Conservation (phyloP, 2,888 invertebrate species). For the Athalia rosae region DNA sequence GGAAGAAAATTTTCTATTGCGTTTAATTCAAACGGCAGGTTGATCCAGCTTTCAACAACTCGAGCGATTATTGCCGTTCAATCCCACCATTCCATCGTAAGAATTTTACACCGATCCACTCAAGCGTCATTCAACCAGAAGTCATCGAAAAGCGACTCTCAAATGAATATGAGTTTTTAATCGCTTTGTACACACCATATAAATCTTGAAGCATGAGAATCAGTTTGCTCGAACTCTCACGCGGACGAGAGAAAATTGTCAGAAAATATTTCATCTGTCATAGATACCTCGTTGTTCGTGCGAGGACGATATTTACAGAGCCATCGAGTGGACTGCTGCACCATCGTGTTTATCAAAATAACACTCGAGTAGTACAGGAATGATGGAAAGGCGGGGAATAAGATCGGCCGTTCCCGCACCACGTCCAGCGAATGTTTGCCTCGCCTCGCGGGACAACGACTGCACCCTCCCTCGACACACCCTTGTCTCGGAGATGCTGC, state of each 20-base stretch:
- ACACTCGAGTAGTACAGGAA: slow-evolving; percentile 34
- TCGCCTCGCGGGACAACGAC: background rate
- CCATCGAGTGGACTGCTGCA: slow-evolving; percentile 22
- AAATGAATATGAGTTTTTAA: slow-evolving; percentile 10
- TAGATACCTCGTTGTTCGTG: slow-evolving; percentile 17
- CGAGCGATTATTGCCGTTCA: too few species aligned
- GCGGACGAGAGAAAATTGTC: slow-evolving; percentile 25
- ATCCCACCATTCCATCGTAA: too few species aligned
- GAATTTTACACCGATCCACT: background rate
- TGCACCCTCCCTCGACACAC: slow-evolving; percentile 24
- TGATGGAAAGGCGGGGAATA: slow-evolving; percentile 33
- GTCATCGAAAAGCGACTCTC: background rate
- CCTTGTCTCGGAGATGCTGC: slow-evolving; percentile 18
- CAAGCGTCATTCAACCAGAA: background rate
- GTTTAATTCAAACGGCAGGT: too few species aligned
- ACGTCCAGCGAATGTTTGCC: slow-evolving; percentile 33
- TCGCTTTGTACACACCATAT: slow-evolving; percentile 28
- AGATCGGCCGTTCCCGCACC: slow-evolving; percentile 12
- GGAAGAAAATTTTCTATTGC: too few species aligned
- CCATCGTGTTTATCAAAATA: slow-evolving; percentile 43
- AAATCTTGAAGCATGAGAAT: slow-evolving; percentile 24
- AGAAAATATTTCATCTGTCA: slow-evolving; percentile 35
- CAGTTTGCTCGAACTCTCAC: background rate
- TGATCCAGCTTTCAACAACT: too few species aligned
- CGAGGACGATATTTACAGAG: slow-evolving; percentile 34